Base-by-base conservation (phyloP, 2,888 invertebrate genomes). In the Drosophila paucipuncta region DNA sequence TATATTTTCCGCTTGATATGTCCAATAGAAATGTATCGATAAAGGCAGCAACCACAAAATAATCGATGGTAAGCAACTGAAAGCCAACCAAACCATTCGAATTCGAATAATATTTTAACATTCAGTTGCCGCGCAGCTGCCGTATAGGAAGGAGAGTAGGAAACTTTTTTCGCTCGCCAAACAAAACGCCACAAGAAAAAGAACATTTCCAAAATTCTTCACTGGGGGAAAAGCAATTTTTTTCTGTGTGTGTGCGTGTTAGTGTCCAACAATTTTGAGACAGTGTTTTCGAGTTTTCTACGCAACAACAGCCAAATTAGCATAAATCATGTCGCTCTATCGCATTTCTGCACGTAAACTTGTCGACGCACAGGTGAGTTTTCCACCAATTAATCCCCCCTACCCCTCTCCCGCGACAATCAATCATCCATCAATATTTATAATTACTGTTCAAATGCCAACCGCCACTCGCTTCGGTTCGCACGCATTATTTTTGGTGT, bases 311-410 rank as follows among this genome's bases (percentile, higher is more conserved):
- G 53, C 54, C 31, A 71, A 78, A 75, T 78, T 69, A 67, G 59
- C 74, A 69, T 72, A 75, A 78, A 91, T 78, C 80, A 96, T 96
- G 96, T 95, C 95, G 93, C 93, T 96, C 91, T 95, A 95, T 94
- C 95, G 95, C 94, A 94, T 96, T 93, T 94, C 95, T 85, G 94
- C 95, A 85, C 94, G 94, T 81, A 95, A 94, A 94, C 92, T 96
- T 91, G 93, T 94, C 83, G 96, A 96, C 92, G 94, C 94, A 92
- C 95, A 95, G 95, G 95, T 95, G 89, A 92, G 93, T 92, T 78
- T 30, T 47, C 18, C 18, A 33, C 49, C 39, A 50, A 16, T 9
- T 16, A 25, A 47, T 13, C 7, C 7, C 22, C 25, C 11, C 30
- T 13, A 7, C 22, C 16, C 30, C 11, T 33, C 33, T 47, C 49